phyloP scores from a whole-genome alignment of 2,113 vertebrate species.

The Uria lomvia region DNA sequence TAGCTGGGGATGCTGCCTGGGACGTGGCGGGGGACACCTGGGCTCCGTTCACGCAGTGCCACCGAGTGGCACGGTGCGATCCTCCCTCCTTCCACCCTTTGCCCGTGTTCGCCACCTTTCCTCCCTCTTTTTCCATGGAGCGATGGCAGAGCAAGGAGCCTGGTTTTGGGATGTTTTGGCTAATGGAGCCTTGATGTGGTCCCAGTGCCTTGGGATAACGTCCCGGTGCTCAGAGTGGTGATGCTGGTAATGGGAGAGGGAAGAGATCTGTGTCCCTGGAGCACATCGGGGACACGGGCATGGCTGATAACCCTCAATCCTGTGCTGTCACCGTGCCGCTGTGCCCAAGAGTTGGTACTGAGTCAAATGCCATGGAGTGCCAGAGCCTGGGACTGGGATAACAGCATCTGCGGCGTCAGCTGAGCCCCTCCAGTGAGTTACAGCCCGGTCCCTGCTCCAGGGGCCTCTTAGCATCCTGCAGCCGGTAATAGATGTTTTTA shows the following conservation, averaged over 20 bases:
- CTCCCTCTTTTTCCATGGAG: background rate
- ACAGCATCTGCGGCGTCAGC: background rate
- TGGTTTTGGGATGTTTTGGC: background rate
- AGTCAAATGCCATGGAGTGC: background rate
- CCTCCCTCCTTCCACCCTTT: background rate
- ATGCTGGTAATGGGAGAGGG: fast-evolving
- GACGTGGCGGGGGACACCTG: background rate
- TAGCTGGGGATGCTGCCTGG: background rate
- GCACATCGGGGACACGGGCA: background rate
- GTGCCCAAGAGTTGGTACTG: background rate
- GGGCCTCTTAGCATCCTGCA: constrained; percentile 57
- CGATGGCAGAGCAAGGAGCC: background rate
- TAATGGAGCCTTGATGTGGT: fast-evolving
- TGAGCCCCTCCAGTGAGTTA: constrained; percentile 56
- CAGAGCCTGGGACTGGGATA: background rate
- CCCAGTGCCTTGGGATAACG: background rate
- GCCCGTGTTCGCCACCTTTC: background rate
- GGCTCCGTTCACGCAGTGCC: background rate
- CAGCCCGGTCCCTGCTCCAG: constrained; percentile 26
- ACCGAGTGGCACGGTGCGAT: background rate
- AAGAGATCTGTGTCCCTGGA: background rate
- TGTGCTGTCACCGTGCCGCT: background rate
- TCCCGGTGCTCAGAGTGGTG: fast-evolving
- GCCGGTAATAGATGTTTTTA: constrained; percentile 73
- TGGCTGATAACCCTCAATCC: background rate